Percentiles rank a stretch among this genome's conserved stretches.
These are phyloP conservation scores for Ctenosaura bakeri DNA, from an alignment of 2,797 vertebrate species.

Conservation along the genomic window DNA sequence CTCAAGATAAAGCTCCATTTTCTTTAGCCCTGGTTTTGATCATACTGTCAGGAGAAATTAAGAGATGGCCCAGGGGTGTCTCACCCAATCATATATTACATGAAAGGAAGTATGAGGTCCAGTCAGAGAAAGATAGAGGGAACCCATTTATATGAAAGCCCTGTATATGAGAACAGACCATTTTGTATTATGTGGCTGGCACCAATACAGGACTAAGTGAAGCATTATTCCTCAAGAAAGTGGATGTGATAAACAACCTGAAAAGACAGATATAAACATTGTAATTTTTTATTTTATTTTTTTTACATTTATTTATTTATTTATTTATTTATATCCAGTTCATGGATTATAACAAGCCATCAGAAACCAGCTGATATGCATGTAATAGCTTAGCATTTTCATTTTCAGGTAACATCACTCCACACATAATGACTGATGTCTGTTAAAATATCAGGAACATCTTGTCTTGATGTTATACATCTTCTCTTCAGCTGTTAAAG, in stretches of 20 bases:
- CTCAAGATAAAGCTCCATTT: neutral
- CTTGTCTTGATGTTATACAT: neutral
- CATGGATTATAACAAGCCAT: neutral
- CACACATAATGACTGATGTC: neutral
- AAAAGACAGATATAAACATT: neutral
- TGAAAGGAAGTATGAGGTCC: neutral
- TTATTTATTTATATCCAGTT: neutral
- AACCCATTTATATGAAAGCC: too few relatives aligned
- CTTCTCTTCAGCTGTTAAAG: neutral
- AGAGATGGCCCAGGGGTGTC: neutral
- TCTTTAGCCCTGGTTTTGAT: neutral
- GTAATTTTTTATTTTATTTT: neutral
- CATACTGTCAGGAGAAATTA: neutral
- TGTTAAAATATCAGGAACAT: neutral
- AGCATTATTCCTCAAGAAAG: neutral
- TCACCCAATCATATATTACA: too few relatives aligned
- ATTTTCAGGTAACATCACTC: neutral
- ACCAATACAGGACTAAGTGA: neutral
- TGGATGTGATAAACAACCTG: neutral
- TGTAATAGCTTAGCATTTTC: neutral
- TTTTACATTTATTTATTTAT: neutral
- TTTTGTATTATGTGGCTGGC: neutral
- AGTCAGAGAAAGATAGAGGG: neutral
- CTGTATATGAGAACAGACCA: neutral
- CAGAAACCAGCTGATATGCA: neutral